Evolutionary conservation across 1,140 invertebrate species (phyloP).

Genomic region (Leptoteleia sp.): DNA sequence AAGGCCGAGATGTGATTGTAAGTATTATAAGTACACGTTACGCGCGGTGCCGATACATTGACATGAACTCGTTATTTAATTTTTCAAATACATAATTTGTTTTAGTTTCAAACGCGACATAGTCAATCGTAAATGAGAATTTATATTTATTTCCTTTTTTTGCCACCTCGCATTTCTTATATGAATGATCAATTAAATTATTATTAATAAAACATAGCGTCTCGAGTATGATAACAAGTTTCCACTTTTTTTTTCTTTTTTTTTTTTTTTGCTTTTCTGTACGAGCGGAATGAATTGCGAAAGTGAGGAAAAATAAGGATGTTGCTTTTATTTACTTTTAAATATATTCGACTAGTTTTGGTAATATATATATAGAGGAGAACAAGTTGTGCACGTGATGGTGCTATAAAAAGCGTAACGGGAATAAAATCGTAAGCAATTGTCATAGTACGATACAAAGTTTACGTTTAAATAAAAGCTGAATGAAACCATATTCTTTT

Average conservation of each 20-base stretch:
- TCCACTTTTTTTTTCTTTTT: too few relatives aligned
- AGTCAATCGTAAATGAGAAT: too few relatives aligned
- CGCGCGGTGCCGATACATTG: conserved; percentile 42
- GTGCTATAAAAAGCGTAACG: background rate
- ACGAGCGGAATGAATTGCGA: background rate
- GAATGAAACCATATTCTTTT: conserved; percentile 14
- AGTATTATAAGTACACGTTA: conserved; percentile 62
- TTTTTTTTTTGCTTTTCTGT: background rate
- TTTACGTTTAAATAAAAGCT: conserved; percentile 30
- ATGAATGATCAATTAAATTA: conserved; percentile 4
- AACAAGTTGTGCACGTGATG: background rate
- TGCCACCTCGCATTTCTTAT: background rate
- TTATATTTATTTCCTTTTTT: too few relatives aligned
- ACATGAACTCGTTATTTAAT: conserved; percentile 48
- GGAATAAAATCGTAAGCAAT: conserved; percentile 1
- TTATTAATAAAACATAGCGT: too few relatives aligned
- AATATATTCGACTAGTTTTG: conserved; percentile 2
- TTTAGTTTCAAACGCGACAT: too few relatives aligned
- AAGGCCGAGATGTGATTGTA: conserved; percentile 70
- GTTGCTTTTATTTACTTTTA: conserved; percentile 9
- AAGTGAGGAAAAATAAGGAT: background rate
- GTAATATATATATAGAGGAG: background rate
- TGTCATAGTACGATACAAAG: conserved; percentile 9
- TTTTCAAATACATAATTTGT: conserved; percentile 40
- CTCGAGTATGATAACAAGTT: too few relatives aligned